phyloP scores from a whole-genome alignment of 2,113 vertebrate species.

The Peromyscus maniculatus region DNA sequence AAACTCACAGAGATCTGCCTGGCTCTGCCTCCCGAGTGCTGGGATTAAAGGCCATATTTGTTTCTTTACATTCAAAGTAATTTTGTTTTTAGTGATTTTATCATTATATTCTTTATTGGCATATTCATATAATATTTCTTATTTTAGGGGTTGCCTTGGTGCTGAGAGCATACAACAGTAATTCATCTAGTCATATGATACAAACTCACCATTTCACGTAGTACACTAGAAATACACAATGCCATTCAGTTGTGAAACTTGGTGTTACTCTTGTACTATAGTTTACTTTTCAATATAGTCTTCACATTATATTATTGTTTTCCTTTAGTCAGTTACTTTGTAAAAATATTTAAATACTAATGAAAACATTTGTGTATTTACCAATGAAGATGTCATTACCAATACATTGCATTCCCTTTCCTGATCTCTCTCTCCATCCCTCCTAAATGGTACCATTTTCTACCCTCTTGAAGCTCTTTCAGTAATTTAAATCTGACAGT shows the following conservation, averaged over 20 bases:
- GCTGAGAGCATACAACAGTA: not conserved
- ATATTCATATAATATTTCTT: not conserved
- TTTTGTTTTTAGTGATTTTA: not conserved
- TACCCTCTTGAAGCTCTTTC: not conserved
- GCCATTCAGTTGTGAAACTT: not conserved
- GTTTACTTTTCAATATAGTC: not conserved
- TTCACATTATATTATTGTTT: not conserved
- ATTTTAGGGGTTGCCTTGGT: not conserved
- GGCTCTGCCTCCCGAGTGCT: no score
- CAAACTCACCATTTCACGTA: not conserved
- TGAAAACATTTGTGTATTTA: not conserved
- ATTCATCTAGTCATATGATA: not conserved
- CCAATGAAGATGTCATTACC: not conserved
- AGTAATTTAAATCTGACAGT: not conserved
- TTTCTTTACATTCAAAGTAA: not conserved
- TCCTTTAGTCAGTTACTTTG: not conserved
- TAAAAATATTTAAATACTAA: slow-evolving; percentile 14
- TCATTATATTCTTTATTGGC: not conserved
- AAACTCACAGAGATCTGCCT: no score
- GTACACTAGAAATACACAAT: not conserved
- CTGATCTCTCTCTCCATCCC: not conserved
- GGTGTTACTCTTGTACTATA: accelerated
- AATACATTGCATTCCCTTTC: not conserved
- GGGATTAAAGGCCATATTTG: no score
- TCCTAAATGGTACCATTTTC: not conserved